Conservation (phyloP, 2,113 vertebrate genomes). For the Pteronura brasiliensis region DNA sequence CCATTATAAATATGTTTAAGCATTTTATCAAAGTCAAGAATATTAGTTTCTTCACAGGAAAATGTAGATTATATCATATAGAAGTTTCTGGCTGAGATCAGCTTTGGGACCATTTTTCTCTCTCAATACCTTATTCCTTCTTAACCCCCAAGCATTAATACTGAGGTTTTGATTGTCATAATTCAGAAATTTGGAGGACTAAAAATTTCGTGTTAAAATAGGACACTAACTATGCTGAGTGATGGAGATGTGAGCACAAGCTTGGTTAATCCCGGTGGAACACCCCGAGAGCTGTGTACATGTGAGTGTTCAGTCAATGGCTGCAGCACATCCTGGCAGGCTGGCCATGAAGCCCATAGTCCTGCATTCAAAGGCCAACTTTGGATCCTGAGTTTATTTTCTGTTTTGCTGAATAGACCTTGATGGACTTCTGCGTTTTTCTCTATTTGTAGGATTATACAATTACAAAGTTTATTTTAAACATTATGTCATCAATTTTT, state of each 20-base stretch:
- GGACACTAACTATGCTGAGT: background rate
- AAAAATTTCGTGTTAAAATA: background rate
- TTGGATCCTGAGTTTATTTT: background rate
- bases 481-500: background rate
- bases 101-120: background rate
- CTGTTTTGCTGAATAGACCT: background rate
- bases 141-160: background rate
- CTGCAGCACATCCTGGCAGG: accelerated
- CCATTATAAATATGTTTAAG: background rate
- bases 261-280: accelerated
- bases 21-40: background rate
- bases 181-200: background rate
- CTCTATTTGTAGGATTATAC: background rate
- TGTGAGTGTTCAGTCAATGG: no score
- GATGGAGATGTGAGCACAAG: background rate
- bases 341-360: background rate
- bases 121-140: background rate
- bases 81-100: background rate
- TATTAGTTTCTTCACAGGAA: background rate
- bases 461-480: background rate
- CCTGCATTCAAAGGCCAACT: background rate
- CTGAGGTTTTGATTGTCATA: background rate
- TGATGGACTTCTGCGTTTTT: background rate
- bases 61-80: background rate
- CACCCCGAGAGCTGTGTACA: accelerated